phyloP scores from a whole-genome alignment of 2,888 invertebrate genomes.

The Metalampra italica region DNA sequence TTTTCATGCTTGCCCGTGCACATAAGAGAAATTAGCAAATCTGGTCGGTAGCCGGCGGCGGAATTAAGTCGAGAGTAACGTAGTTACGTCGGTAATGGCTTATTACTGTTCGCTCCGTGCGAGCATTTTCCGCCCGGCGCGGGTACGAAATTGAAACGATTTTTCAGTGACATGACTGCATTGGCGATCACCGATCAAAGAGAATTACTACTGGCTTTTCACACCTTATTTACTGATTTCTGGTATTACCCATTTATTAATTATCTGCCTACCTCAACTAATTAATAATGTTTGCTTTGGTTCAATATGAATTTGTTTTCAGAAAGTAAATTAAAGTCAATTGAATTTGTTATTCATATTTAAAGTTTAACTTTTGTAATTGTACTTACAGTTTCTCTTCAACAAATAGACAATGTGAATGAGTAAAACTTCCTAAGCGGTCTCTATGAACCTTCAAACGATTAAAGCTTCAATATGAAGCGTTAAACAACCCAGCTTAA shows the following conservation, averaged over 20 bases:
- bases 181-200: slow-evolving; percentile 34
- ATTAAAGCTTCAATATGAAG: slow-evolving; percentile 7
- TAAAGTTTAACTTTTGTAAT: too few relatives aligned
- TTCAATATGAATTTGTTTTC: too few relatives aligned
- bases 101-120: slow-evolving; percentile 59
- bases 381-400: neutral
- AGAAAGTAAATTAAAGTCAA: too few relatives aligned
- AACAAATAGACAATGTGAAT: neutral
- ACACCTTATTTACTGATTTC: slow-evolving; percentile 11
- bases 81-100: slow-evolving; percentile 68
- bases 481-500: slow-evolving; percentile 16
- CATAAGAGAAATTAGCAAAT: slow-evolving; percentile 56
- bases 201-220: slow-evolving; percentile 39
- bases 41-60: slow-evolving; percentile 53
- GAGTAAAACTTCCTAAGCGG: slow-evolving; percentile 1
- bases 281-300: too few relatives aligned
- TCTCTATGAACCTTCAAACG: slow-evolving; percentile 14
- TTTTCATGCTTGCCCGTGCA: slow-evolving; percentile 31
- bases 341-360: too few relatives aligned
- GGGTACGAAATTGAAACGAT: slow-evolving; percentile 63
- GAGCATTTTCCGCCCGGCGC: slow-evolving; percentile 55
- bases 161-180: slow-evolving; percentile 66
- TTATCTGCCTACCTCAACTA: too few relatives aligned
- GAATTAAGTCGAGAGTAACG: slow-evolving; percentile 73
- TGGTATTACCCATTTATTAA: neutral